Evolutionary conservation across 2,888 invertebrate species (phyloP).

Genomic region (Dorcus parallelipipedus): DNA sequence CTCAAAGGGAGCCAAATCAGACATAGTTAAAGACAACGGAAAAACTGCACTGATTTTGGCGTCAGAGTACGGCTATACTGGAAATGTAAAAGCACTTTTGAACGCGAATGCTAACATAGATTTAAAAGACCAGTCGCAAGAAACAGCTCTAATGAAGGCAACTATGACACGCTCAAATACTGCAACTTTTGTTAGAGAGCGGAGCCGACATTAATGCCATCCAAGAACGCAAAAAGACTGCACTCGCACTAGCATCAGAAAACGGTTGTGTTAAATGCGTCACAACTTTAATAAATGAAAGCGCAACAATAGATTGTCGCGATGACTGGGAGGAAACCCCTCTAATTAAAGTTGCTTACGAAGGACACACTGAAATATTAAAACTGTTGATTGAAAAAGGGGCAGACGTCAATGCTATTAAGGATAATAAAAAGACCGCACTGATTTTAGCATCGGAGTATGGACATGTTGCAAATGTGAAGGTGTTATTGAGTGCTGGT

Average conservation of each 20-base stretch:
- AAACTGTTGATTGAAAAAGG: constrained; percentile 57
- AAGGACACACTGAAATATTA: background rate
- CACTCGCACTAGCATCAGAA: no score
- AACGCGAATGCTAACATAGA: background rate
- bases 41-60: no score
- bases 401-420: background rate
- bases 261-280: no score
- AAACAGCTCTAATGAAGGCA: background rate
- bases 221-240: no score
- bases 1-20: no score
- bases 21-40: no score
- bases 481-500: no score
- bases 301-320: background rate
- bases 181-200: background rate
- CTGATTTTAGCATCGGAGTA: no score
- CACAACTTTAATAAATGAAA: no score
- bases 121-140: background rate
- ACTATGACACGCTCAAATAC: background rate
- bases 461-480: no score
- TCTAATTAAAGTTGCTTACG: background rate
- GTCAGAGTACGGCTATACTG: background rate
- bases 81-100: background rate
- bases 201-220: background rate
- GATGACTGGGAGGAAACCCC: background rate
- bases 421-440: background rate